These are phyloP conservation scores for Capitulum mitella DNA, from an alignment of 2,888 invertebrate species.

Conservation along the genomic window DNA sequence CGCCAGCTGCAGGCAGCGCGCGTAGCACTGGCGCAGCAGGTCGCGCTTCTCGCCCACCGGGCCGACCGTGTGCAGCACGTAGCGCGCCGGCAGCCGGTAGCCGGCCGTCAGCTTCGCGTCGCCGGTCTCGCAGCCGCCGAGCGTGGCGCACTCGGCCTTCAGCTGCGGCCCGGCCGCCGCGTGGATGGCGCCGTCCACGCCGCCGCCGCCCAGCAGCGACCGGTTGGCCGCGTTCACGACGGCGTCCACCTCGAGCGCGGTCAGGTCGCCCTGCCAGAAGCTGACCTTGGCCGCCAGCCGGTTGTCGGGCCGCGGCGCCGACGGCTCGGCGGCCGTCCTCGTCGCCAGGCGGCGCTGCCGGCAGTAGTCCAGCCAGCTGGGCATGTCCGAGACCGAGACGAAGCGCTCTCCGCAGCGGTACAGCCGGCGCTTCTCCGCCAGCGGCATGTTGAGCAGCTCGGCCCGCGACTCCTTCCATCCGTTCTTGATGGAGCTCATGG, in stretches of 20 bases:
- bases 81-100: constrained; percentile 75
- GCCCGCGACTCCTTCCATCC: too few relatives aligned
- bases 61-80: constrained; percentile 84
- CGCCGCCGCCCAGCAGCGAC: constrained; percentile 67
- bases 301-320: constrained; percentile 22
- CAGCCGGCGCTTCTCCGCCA: constrained; percentile 20
- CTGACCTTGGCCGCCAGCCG: constrained; percentile 43
- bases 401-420: constrained; percentile 26
- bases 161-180: constrained; percentile 63
- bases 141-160: constrained; percentile 60
- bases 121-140: constrained; percentile 69
- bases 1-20: constrained; percentile 55
- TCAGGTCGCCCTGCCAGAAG: constrained; percentile 69
- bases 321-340: background rate
- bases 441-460: background rate
- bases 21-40: constrained; percentile 61
- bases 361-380: constrained; percentile 28
- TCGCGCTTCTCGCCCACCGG: constrained; percentile 64
- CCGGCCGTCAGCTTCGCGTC: constrained; percentile 75
- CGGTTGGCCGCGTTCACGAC: constrained; percentile 87
- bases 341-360: background rate
- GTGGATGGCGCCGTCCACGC: constrained; percentile 88
- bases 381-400: constrained; percentile 11
- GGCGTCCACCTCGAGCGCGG: constrained; percentile 71
- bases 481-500: too few relatives aligned